Conservation (phyloP, 1,140 invertebrate species). For the Brachionus paranguensis region DNA sequence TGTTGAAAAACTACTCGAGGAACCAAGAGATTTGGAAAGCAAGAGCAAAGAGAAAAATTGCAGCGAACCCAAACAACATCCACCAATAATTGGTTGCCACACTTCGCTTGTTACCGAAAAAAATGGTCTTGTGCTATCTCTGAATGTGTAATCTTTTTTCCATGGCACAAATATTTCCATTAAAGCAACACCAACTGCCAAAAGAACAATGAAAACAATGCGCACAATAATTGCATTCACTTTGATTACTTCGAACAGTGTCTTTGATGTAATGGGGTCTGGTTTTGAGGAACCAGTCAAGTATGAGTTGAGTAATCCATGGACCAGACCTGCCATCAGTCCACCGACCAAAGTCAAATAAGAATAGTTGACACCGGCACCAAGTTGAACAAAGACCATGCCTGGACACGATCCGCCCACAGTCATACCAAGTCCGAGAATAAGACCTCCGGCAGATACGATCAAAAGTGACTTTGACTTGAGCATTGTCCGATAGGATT, state of each 20-base stretch:
- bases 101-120: slow-evolving; percentile 6
- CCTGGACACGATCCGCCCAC: slow-evolving; percentile 19
- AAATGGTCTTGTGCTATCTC: background rate
- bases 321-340: background rate
- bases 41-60: background rate
- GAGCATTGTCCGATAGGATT: background rate
- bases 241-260: background rate
- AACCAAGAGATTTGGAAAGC: background rate
- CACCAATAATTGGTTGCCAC: slow-evolving; percentile 14
- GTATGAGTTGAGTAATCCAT: background rate
- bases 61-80: background rate
- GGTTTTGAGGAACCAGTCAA: background rate
- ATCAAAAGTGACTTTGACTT: slow-evolving; percentile 6
- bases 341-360: slow-evolving; percentile 13
- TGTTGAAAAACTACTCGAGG: background rate
- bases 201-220: background rate
- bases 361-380: background rate
- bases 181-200: background rate
- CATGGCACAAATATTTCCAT: slow-evolving; percentile 25
- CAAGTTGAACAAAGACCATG: slow-evolving; percentile 14
- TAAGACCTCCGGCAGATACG: background rate
- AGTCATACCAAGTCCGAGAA: slow-evolving; percentile 23
- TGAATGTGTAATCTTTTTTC: slow-evolving; percentile 1
- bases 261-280: background rate
- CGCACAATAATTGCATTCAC: background rate